Base-by-base conservation (phyloP, 2,888 invertebrate species). In the Portevinia maculata region DNA sequence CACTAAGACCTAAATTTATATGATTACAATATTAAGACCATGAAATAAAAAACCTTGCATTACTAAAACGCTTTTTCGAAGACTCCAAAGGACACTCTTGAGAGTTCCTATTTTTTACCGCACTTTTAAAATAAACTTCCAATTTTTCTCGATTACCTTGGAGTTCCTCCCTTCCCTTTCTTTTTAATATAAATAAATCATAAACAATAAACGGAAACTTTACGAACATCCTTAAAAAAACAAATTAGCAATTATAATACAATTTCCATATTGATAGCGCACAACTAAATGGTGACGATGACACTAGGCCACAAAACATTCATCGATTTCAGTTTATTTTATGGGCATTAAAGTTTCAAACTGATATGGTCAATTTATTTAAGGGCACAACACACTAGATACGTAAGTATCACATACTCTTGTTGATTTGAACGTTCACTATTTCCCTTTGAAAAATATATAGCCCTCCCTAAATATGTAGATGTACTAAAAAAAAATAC, bases 311-410 rank as follows among this genome's bases (percentile, higher is more conserved):
- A 9, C 48, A 17, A n/a, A 55, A 44, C 48, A 34, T 64, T 50
- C 48, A 41, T 60, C 37, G 39, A 59, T 39, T 32, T 21, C 4
- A 30, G 1, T n/a, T 50, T 37, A 13, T 39, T 39, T 59, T 62
- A 30, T 39, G 53, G 62, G 21, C 46, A 37, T 55, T 64, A 57
- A 55, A 48, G 32, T 15, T 39, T 32, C 50, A 57, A 39, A 46
- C n/a, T 28, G 9, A 46, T 28, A 46, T 32, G 13, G 64, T 52
- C 64, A 64, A 64, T 81, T 53, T 75, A 59, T 55, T 81, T 28
- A 75, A 53, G 55, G 32, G 46, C 44, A 13, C 39, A 13, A 7
- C 39, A 52, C 13, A 30, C 41, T 9, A 24, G 57, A 1, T 48
- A 28, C 55, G 34, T 37, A 57, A 64, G 39, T 64, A 55, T 13